Percentiles rank a stretch among this genome's conserved stretches.
phyloP scores from a whole-genome alignment of 2,888 invertebrate species.

The Cheilosia urbana region DNA sequence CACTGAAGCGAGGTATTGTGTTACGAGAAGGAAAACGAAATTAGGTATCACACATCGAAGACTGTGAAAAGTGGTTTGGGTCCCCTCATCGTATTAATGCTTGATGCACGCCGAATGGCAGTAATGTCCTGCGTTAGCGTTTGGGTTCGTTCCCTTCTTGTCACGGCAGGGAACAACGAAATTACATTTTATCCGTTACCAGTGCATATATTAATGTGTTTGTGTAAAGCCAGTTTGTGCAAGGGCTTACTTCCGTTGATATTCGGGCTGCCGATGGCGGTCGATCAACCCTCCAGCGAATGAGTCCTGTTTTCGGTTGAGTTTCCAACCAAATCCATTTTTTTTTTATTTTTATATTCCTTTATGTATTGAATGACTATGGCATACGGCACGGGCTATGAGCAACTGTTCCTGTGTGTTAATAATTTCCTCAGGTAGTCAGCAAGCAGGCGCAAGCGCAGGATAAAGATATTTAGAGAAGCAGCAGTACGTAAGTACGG shows the following conservation, averaged over 20 bases:
- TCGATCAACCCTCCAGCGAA: constrained; percentile 43
- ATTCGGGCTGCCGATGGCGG: constrained; percentile 12
- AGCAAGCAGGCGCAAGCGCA: constrained; percentile 10
- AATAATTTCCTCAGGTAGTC: constrained; percentile 41
- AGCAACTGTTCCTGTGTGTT: constrained; percentile 28
- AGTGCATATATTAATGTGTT: constrained; percentile 9
- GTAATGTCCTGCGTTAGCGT: constrained; percentile 48
- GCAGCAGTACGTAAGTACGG: constrained; percentile 7
- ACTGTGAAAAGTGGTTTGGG: constrained; percentile 64
- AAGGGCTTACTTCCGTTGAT: constrained; percentile 61
- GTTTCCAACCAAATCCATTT: constrained; percentile 31
- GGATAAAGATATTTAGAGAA: constrained; percentile 27
- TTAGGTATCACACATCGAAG: constrained; percentile 19
- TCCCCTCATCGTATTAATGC: constrained; percentile 42
- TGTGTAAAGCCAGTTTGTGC: constrained; percentile 29
- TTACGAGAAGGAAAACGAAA: constrained; percentile 10
- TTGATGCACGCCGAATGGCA: constrained; percentile 35
- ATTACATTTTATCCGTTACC: constrained; percentile 28
- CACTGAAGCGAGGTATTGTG: constrained; percentile 7
- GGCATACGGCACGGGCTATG: constrained; percentile 55
- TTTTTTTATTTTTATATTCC: neutral
- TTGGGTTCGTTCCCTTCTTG: constrained; percentile 29
- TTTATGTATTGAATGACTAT: constrained; percentile 21
- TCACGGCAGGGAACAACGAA: constrained; percentile 22
- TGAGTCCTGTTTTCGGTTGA: constrained; percentile 54